Conservation (phyloP, 2,797 vertebrate species). For the Gymnoscopelus braueri region DNA sequence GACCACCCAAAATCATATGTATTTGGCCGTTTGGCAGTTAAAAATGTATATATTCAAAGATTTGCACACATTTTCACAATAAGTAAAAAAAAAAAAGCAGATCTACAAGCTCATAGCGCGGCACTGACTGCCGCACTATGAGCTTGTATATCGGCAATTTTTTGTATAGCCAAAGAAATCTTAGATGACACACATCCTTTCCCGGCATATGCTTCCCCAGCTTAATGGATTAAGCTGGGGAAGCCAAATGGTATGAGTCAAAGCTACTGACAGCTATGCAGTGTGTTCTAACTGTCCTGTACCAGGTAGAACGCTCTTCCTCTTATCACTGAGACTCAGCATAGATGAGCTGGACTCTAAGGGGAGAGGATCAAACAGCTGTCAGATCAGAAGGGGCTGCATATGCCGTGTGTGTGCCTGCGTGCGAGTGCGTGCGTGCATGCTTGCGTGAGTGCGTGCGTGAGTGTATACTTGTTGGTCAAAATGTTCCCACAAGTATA, state of each 20-base stretch:
- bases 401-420: slow-evolving; percentile 14
- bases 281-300: slow-evolving; percentile 6
- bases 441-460: background rate
- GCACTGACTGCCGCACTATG: no score
- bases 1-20: no score
- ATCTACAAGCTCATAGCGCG: no score
- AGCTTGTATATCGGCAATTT: no score
- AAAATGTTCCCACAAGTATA: no score
- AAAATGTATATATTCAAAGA: no score
- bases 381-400: slow-evolving; percentile 48
- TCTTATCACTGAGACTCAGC: slow-evolving; percentile 42
- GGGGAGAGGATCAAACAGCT: slow-evolving; percentile 53
- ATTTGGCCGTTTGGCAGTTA: no score
- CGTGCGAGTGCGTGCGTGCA: background rate
- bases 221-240: background rate
- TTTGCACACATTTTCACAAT: no score
- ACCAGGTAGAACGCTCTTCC: slow-evolving; percentile 13
- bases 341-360: slow-evolving; percentile 43
- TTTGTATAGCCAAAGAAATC: no score
- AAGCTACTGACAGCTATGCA: background rate
- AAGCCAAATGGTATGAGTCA: background rate
- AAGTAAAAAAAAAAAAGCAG: no score
- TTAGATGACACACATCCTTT: no score
- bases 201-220: no score
- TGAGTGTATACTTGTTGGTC: background rate